Base-by-base conservation (phyloP, 2,797 vertebrate genomes). In the Tapirus indicus region DNA sequence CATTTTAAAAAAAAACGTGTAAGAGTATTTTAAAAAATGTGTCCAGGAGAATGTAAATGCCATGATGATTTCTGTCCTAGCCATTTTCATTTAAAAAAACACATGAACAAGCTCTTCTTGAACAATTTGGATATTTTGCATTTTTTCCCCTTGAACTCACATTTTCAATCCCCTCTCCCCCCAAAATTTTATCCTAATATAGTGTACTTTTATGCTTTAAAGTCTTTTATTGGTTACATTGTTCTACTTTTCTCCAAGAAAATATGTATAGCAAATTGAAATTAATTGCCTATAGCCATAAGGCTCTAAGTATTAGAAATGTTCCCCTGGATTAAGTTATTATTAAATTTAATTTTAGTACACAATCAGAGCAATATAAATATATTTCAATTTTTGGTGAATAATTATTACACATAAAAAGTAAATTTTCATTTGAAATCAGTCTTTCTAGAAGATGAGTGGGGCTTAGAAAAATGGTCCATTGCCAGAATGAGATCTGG, bases 1-100 rank as follows among this genome's bases (percentile, higher is more conserved):
- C 62, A 87, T 96, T 94, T 89, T 60, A 3, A 91, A 94, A 82
- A 82, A 47, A 49, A 91, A 49, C n/a, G 21, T 58, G 35, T 66
- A 62, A 77, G 0, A 62, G 47, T 56, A 60, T 91, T 69, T 49
- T 6, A 21, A 75, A 90, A 95, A 69, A 84, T 16, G 29, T 49
- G 29, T 56, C 78, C 47, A 38, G 54, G 60, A 25, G 32, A 89
- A 72, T 47, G 27, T 83, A 78, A 94, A 83, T 90, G 71, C n/a
- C 90, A 38, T 56, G 52, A 41, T 41, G 71, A 49, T 88, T 64
- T 86, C 29, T 58, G 4, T 38, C 38, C 29, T 49, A 64, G 29
- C 85, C 27, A n/a, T 79, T 74, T 96, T 49, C 69, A 14, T 68
- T 75, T 74, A 58, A 71, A 77, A 97, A 77, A 71, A 10, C 17